phyloP scores from a whole-genome alignment of 2,797 vertebrate genomes.

The Bradypus variegatus region DNA sequence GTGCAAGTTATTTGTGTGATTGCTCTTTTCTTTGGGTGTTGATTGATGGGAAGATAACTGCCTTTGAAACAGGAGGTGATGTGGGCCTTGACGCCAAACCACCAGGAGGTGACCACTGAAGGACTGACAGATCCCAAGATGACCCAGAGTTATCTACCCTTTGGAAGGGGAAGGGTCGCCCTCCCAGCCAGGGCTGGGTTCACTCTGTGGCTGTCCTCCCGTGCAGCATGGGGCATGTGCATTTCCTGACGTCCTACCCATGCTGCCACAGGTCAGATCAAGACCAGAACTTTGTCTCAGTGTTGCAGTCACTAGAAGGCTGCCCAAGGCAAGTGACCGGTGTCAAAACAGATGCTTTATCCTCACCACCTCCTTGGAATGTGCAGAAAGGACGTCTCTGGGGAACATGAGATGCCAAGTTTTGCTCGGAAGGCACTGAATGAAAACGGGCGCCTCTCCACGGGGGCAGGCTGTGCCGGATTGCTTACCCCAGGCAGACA shows the following conservation, averaged over 20 bases:
- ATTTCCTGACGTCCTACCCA: background rate
- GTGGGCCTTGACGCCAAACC: background rate
- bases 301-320: background rate
- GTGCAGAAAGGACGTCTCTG: background rate
- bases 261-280: background rate
- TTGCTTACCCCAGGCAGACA: background rate
- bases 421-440: background rate
- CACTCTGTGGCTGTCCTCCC: background rate
- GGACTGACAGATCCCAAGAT: background rate
- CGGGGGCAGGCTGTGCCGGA: background rate
- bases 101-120: background rate
- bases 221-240: background rate
- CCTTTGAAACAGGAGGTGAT: background rate
- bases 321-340: background rate
- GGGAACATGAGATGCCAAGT: background rate
- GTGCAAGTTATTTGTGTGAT: slow-evolving; percentile 10
- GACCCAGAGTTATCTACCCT: background rate
- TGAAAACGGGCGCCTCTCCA: background rate
- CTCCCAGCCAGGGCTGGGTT: background rate
- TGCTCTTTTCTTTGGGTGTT: slow-evolving; percentile 39
- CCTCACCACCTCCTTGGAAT: background rate
- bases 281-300: background rate
- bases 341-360: background rate
- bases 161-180: too few relatives aligned
- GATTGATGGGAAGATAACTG: background rate